Base-by-base conservation (phyloP, 2,797 vertebrate species). In the Galagoides demidoff region DNA sequence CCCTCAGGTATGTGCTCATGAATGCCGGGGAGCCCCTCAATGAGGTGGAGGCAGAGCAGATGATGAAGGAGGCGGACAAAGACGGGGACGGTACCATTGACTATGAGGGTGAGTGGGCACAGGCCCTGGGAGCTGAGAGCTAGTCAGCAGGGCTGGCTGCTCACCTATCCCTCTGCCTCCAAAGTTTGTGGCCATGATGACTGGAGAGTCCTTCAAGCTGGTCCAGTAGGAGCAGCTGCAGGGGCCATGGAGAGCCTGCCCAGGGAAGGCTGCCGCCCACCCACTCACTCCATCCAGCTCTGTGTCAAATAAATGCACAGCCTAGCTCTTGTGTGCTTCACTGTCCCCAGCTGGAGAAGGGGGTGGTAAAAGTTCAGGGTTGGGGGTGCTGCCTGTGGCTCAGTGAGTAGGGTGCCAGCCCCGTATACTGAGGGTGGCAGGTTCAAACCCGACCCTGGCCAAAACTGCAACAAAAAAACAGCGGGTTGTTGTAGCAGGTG, bases 1-100 rank as follows among this genome's bases (percentile, higher is more conserved):
- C 3, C 64, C 20, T 12, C 89, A 98, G 98, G 90, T 98, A 98
- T 1, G 98, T 98, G 19, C 95, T 99, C 89, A 98, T 93, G 98
- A 98, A 98, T 0, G 98, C 97, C 0, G 98, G 98, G 0, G 98
- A 98, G 85, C 98, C 98, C 14, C 98, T 98, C 7, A 98, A 97
- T 4, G 98, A 98, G 90, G 95, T 96, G 0, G 98, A 99, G 92
- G 98, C 98, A 0, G 98, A 99, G 89, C 97, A 98, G 96, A 99
- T 98, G 98, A 99, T 98, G 98, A 99, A 98, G 94, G 98, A 99
- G 95, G 98, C 98, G 0, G 98, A 98, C 96, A 98, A 98, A 97
- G 98, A 98, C 0, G 95, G 98, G 45, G 98, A 98, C 9, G 96
- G 98, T 96, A 98, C 98, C 78, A 98, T 98, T 0, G 98, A 98